These are phyloP conservation scores for Heliconius congener DNA, from an alignment of 1,140 invertebrate genomes.

Conservation along the genomic window DNA sequence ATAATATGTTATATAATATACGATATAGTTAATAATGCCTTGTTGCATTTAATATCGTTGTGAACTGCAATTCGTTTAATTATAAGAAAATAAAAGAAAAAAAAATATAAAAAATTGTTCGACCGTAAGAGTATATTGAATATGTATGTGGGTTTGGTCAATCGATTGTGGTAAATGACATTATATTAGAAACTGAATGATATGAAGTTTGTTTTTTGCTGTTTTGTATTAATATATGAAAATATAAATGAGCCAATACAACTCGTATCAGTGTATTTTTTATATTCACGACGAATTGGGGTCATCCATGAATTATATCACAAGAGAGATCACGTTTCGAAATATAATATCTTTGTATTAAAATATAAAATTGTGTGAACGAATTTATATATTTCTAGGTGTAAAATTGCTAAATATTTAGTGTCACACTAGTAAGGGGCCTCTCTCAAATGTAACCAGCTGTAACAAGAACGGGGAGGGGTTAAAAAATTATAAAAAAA, in stretches of 20 bases:
- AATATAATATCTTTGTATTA: too few species aligned
- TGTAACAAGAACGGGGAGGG: too few species aligned
- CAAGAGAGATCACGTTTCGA: too few species aligned
- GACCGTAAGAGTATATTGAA: constrained; percentile 11
- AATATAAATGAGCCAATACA: neutral
- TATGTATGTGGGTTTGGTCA: neutral
- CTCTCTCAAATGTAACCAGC: too few species aligned
- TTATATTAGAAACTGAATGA: neutral
- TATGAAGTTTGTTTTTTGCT: constrained; percentile 1
- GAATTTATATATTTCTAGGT: too few species aligned
- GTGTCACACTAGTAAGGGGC: too few species aligned
- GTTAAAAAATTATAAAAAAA: too few species aligned
- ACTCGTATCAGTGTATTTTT: constrained; percentile 5
- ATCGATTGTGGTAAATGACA: neutral
- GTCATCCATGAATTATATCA: too few species aligned
- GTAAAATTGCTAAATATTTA: too few species aligned
- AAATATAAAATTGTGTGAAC: too few species aligned
- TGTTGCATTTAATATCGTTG: constrained; percentile 42
- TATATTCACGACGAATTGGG: neutral
- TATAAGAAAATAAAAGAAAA: constrained; percentile 45
- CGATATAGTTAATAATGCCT: constrained; percentile 36
- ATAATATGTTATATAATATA: neutral
- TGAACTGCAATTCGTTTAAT: constrained; percentile 41
- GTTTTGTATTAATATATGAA: neutral
- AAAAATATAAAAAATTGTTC: constrained; percentile 49